Conservation (phyloP, 2,888 invertebrate genomes). For the Polyploca ridens region DNA sequence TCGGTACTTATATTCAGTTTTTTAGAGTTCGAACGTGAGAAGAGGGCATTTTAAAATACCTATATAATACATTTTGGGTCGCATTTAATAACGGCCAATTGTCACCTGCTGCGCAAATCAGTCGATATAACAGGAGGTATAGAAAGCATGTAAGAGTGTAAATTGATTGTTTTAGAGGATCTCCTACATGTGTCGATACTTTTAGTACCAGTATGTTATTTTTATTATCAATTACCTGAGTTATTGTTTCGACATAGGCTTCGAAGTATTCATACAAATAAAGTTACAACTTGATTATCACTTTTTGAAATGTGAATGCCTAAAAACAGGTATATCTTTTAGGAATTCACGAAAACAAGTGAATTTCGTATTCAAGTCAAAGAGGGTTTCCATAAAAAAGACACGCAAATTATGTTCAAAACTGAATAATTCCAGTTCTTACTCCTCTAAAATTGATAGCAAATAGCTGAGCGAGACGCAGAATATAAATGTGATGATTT, state of each 20-base stretch:
- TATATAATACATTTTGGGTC: not conserved
- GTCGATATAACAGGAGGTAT: constrained; percentile 18
- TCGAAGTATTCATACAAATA: not conserved
- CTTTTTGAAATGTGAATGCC: not conserved
- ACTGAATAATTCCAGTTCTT: constrained; percentile 23
- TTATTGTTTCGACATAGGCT: not conserved
- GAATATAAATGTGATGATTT: constrained; percentile 53
- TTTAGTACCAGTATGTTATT: constrained; percentile 17
- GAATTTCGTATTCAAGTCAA: constrained; percentile 39
- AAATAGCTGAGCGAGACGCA: constrained; percentile 30
- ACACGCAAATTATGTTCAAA: constrained; percentile 31
- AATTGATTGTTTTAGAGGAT: constrained; percentile 24
- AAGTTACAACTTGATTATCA: too few species aligned
- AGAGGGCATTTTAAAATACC: constrained; percentile 2
- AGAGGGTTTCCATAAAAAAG: constrained; percentile 37
- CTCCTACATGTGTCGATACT: constrained; percentile 2
- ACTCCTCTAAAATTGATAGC: constrained; percentile 39
- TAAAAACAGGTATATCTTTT: not conserved
- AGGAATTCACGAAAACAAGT: constrained; percentile 16
- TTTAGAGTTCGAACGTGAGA: constrained; percentile 1
- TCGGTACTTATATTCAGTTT: constrained; percentile 8
- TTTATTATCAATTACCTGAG: constrained; percentile 18
- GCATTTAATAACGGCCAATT: constrained; percentile 1
- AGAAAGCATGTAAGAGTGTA: constrained; percentile 34
- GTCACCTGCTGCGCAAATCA: not conserved